Percentiles rank a stretch among this genome's conserved stretches.
Evolutionary conservation across 1,140 invertebrate species (phyloP).

Genomic region (Drosophila melanica): DNA sequence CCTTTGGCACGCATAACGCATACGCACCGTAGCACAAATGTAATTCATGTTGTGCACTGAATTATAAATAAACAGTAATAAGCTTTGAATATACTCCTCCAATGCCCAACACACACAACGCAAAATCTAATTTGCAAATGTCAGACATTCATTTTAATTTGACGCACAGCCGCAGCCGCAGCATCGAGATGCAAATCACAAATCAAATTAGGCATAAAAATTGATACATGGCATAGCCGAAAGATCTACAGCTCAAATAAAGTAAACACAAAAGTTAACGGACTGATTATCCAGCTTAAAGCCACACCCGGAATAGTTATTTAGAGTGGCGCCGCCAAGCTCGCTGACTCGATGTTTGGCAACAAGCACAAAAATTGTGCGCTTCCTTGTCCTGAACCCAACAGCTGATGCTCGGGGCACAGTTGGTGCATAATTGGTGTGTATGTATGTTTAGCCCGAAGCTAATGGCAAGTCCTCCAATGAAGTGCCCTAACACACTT

Average conservation of each 20-base stretch:
- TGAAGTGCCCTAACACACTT: constrained; percentile 13
- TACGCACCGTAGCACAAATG: constrained; percentile 41
- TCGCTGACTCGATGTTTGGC: not conserved
- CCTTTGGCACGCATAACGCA: constrained; percentile 13
- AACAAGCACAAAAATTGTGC: constrained; percentile 5
- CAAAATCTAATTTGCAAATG: constrained; percentile 16
- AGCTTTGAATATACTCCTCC: constrained; percentile 45
- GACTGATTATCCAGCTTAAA: constrained; percentile 21
- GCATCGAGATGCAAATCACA: constrained; percentile 60
- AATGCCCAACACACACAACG: constrained; percentile 12
- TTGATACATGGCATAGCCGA: not conserved
- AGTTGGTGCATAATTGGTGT: constrained; percentile 41
- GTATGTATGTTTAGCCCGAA: constrained; percentile 14
- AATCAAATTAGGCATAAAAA: constrained; percentile 64
- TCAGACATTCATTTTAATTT: constrained; percentile 64
- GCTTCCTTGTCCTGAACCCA: constrained; percentile 1
- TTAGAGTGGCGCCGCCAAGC: constrained; percentile 22
- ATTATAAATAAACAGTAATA: constrained; percentile 71
- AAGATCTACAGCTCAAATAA: not conserved
- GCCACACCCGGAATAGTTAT: constrained; percentile 16
- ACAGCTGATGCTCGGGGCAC: constrained; percentile 25
- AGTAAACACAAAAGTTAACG: not conserved
- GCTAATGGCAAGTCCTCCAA: constrained; percentile 25
- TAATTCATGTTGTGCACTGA: constrained; percentile 68
- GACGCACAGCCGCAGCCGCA: constrained; percentile 24